Evolutionary conservation across 2,113 vertebrate species (phyloP).

Genomic region (Pachyramphus minor): DNA sequence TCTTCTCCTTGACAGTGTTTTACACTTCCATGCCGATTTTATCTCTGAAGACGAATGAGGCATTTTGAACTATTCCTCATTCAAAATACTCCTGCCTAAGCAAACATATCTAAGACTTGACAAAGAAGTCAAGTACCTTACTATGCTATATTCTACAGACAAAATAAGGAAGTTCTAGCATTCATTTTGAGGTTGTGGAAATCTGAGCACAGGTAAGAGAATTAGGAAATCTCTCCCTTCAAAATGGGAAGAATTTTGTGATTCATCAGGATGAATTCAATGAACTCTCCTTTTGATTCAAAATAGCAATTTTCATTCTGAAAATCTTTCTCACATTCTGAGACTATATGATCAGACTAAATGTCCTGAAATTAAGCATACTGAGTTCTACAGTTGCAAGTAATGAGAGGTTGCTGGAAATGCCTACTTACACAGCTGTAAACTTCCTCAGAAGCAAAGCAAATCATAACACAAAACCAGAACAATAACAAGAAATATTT

Average conservation of each 20-base stretch:
- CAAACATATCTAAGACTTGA: neutral
- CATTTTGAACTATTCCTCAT: neutral
- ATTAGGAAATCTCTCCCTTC: neutral
- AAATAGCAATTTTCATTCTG: neutral
- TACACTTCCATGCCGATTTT: neutral
- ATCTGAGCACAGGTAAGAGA: neutral
- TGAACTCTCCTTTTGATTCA: fast-evolving
- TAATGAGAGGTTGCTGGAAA: neutral
- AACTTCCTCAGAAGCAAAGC: neutral
- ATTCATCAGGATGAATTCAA: neutral
- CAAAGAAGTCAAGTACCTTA: neutral
- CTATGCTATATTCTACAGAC: neutral
- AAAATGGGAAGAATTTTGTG: neutral
- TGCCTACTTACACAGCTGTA: neutral
- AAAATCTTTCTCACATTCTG: neutral
- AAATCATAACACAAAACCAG: neutral
- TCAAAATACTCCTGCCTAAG: neutral
- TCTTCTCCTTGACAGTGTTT: neutral
- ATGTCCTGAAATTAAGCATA: neutral
- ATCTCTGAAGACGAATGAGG: neutral
- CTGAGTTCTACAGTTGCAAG: neutral
- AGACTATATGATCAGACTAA: neutral
- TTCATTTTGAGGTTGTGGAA: neutral
- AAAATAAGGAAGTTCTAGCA: neutral
- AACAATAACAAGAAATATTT: neutral